A percentile compares a stretch with the other conserved stretches of the same genome.
phyloP scores from a whole-genome alignment of 2,113 vertebrate genomes.

The Sorex araneus region DNA sequence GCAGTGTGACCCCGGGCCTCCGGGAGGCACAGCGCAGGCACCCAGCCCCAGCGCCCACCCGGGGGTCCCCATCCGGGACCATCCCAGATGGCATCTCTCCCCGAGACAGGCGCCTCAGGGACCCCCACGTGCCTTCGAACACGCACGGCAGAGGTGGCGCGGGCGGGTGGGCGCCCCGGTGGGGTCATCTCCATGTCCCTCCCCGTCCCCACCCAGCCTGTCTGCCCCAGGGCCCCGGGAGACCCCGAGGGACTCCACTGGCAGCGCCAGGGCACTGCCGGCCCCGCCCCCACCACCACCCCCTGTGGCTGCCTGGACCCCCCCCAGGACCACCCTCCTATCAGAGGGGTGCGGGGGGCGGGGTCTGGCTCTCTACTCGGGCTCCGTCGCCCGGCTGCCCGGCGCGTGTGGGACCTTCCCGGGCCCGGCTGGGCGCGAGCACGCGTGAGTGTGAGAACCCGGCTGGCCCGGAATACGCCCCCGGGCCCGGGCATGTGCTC shows the following conservation, averaged over 20 bases:
- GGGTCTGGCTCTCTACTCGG: too few species aligned
- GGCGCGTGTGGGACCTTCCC: too few species aligned
- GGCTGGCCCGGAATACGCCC: background rate
- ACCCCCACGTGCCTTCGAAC: background rate
- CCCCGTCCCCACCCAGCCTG: background rate
- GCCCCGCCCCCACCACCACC: background rate
- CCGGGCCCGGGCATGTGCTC: background rate
- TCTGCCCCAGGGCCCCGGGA: too few species aligned
- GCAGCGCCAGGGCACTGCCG: background rate
- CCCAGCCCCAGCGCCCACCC: background rate
- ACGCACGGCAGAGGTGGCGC: background rate
- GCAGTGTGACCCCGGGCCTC: background rate
- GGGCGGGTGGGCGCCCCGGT: background rate
- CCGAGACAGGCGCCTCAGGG: background rate
- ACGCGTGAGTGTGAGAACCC: too few species aligned
- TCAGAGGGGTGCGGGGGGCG: too few species aligned
- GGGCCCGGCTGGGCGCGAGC: too few species aligned
- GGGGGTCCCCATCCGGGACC: background rate
- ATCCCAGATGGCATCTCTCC: background rate
- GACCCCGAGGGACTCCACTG: too few species aligned
- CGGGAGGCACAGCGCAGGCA: background rate
- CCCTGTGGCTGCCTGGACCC: background rate
- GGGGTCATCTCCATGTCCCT: background rate
- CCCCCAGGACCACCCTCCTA: too few species aligned
- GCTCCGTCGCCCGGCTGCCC: too few species aligned